These are phyloP conservation scores for Molanna angustata DNA, from an alignment of 2,888 invertebrate species.

Conservation along the genomic window DNA sequence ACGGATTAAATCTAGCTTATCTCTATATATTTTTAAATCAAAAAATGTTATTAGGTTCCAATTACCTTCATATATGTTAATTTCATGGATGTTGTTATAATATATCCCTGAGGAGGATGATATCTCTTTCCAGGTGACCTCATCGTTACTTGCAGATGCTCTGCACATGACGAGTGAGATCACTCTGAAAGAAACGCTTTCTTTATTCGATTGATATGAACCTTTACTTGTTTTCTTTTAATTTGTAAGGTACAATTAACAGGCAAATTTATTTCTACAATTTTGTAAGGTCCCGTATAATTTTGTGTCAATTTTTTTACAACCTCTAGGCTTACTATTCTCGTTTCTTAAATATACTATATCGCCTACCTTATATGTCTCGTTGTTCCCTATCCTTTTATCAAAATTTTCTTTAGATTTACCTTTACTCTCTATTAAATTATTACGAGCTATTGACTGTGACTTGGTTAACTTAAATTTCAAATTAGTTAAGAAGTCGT, in stretches of 20 bases:
- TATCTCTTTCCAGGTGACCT: neutral
- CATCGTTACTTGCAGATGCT: neutral
- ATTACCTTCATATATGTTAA: neutral
- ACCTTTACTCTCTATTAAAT: conserved; percentile 32
- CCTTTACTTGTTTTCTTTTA: conserved; percentile 24
- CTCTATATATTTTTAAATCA: neutral
- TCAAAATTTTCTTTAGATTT: conserved; percentile 34
- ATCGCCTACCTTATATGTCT: conserved; percentile 31
- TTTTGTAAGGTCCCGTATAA: conserved; percentile 29
- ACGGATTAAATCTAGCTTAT: neutral
- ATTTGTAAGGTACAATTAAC: conserved; percentile 30
- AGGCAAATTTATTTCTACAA: conserved; percentile 29
- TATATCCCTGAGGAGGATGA: neutral
- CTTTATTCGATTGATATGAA: conserved; percentile 27
- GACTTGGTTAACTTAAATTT: conserved; percentile 32
- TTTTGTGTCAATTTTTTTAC: conserved; percentile 28
- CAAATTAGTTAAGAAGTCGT: conserved; percentile 31
- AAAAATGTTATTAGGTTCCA: neutral
- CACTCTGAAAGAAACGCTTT: neutral
- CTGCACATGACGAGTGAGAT: neutral
- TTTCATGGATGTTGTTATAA: neutral
- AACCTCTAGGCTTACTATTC: conserved; percentile 13
- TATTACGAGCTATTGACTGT: conserved; percentile 33
- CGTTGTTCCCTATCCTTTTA: conserved; percentile 21
- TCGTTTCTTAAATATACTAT: conserved; percentile 27